A percentile compares a stretch with the other conserved stretches of the same genome.
Conservation (phyloP, 2,888 invertebrate species). For the Meliscaeva auricollis region DNA sequence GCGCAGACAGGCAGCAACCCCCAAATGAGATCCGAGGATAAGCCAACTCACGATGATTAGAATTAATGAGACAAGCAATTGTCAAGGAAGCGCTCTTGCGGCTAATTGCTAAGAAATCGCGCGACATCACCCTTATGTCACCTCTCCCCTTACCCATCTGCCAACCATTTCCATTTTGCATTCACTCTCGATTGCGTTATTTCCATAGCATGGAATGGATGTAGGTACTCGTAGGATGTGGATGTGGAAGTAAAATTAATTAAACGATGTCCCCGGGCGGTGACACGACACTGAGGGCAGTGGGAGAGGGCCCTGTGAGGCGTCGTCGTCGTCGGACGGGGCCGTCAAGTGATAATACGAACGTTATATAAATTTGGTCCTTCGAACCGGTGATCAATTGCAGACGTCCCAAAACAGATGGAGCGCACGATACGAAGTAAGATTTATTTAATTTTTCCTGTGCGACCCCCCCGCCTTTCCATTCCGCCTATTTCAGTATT, state of each 20-base stretch:
- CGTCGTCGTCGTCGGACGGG: neutral
- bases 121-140: conserved; percentile 61
- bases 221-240: neutral
- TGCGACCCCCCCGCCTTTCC: neutral
- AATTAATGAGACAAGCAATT: conserved; percentile 76
- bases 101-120: conserved; percentile 76
- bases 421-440: conserved; percentile 41
- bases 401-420: conserved; percentile 51
- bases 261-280: conserved; percentile 61
- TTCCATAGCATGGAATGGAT: conserved; percentile 40
- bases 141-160: neutral
- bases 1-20: conserved; percentile 57
- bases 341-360: conserved; percentile 34
- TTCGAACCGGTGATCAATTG: conserved; percentile 68
- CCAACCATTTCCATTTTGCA: conserved; percentile 66
- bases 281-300: neutral
- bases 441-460: conserved; percentile 56
- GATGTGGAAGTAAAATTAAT: conserved; percentile 51
- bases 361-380: conserved; percentile 47
- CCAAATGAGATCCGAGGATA: conserved; percentile 72
- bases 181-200: conserved; percentile 62
- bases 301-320: neutral
- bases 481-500: neutral
- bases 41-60: conserved; percentile 75
- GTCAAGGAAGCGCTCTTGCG: conserved; percentile 74